Evolutionary conservation across 2,113 vertebrate species (phyloP).

Genomic region (Hydrolagus affinis): DNA sequence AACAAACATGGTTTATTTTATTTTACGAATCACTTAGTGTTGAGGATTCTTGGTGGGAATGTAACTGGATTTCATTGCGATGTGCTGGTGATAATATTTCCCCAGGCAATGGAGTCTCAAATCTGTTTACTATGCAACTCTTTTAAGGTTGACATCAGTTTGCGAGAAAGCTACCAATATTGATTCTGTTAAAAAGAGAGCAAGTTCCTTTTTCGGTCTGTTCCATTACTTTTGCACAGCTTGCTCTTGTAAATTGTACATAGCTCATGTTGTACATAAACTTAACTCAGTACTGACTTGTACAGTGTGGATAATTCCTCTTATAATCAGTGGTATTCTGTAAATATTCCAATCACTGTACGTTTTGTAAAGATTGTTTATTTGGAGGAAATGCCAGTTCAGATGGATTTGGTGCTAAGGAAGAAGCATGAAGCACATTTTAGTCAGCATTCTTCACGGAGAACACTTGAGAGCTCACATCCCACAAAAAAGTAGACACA

Average conservation of each 20-base stretch:
- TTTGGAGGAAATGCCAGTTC: neutral
- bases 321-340: neutral
- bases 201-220: neutral
- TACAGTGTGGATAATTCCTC: neutral
- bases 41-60: neutral
- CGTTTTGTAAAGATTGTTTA: slow-evolving; percentile 1
- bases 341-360: neutral
- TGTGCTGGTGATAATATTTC: neutral
- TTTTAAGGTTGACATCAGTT: too few species aligned
- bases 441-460: neutral
- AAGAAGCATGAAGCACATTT: neutral
- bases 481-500: neutral
- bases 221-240: neutral
- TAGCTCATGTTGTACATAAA: neutral
- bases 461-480: too few species aligned
- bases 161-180: neutral
- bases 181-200: neutral
- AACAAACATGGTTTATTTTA: too few species aligned
- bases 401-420: neutral
- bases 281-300: slow-evolving; percentile 5
- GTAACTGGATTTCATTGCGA: neutral
- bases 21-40: too few species aligned
- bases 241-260: slow-evolving; percentile 25
- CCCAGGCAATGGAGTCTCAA: neutral
- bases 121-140: neutral